Evolutionary conservation across 2,113 vertebrate genomes (phyloP).

Genomic region (Antigone vipio): DNA sequence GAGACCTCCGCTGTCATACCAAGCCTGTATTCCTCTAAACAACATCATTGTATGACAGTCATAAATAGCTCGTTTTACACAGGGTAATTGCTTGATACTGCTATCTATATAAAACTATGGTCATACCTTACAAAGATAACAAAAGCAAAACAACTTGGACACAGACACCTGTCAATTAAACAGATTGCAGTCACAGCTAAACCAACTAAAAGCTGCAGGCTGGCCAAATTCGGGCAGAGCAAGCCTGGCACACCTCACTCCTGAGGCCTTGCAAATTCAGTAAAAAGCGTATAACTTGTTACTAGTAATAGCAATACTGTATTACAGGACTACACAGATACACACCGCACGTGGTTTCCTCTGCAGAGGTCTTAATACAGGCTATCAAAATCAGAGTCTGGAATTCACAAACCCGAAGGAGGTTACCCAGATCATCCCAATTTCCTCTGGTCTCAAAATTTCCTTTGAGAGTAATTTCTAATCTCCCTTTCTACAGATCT

Average conservation of each 20-base stretch:
- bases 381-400: neutral
- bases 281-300: rapidly evolving
- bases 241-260: neutral
- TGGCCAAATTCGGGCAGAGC: neutral
- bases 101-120: neutral
- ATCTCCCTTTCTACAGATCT: neutral
- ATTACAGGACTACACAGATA: too few species aligned
- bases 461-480: neutral
- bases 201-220: neutral
- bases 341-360: neutral
- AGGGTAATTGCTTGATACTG: neutral
- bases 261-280: neutral
- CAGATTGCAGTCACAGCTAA: neutral
- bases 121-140: neutral
- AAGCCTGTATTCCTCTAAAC: neutral
- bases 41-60: neutral
- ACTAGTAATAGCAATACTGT: neutral
- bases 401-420: neutral
- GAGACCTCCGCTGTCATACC: neutral
- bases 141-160: neutral
- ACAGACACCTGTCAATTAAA: neutral
- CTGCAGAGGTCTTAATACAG: neutral
- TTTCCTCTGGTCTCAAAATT: neutral
- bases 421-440: neutral
- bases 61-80: neutral